Conservation (phyloP, 1,140 invertebrate species). For the Brachionus rubens region DNA sequence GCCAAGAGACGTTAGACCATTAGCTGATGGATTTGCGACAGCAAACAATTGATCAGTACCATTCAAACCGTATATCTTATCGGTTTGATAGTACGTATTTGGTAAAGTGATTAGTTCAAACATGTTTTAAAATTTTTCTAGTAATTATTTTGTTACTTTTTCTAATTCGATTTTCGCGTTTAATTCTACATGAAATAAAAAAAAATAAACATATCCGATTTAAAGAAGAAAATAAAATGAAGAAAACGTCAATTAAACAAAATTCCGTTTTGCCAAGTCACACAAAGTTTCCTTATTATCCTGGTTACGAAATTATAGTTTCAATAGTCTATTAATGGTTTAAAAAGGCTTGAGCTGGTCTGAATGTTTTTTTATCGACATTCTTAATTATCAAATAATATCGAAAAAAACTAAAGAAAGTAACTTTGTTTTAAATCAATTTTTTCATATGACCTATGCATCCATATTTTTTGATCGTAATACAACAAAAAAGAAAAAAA, state of each 20-base stretch:
- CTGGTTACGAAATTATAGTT: too few relatives aligned
- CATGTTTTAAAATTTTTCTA: slow-evolving; percentile 37
- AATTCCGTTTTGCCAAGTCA: background rate
- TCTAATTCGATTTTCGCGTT: background rate
- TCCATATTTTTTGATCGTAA: too few relatives aligned
- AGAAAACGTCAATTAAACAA: background rate
- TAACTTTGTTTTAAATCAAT: too few relatives aligned
- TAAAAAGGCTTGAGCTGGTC: too few relatives aligned
- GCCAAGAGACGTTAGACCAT: background rate
- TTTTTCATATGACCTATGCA: too few relatives aligned
- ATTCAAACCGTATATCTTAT: slow-evolving; percentile 26
- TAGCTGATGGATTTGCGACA: background rate
- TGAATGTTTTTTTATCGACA: too few relatives aligned
- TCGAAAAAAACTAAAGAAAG: too few relatives aligned
- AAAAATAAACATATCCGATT: background rate
- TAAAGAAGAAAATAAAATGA: background rate
- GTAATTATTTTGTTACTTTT: background rate
- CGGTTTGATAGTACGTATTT: slow-evolving; percentile 39
- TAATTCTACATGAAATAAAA: background rate
- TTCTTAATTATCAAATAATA: too few relatives aligned
- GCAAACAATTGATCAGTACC: slow-evolving; percentile 1
- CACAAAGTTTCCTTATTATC: too few relatives aligned
- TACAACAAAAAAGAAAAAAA: too few relatives aligned
- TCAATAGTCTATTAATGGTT: too few relatives aligned
- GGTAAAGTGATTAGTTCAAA: slow-evolving; percentile 44